Conservation (phyloP, 2,888 invertebrate genomes). For the Lasioglossum pauxillum region DNA sequence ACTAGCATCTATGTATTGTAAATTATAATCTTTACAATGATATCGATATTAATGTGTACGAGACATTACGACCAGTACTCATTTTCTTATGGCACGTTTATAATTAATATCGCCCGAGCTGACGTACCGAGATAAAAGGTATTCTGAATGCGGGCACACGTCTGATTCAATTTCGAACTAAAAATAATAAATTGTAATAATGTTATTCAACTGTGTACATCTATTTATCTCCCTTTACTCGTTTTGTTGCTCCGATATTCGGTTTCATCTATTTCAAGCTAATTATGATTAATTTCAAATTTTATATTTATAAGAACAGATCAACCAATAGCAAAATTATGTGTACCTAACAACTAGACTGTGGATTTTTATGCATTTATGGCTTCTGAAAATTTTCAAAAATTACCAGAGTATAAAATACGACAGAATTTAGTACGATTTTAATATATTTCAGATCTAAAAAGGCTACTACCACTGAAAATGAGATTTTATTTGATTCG, state of each 20-base stretch:
- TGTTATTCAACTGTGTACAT: slow-evolving; percentile 65
- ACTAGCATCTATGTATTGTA: slow-evolving; percentile 84
- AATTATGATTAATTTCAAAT: slow-evolving; percentile 24
- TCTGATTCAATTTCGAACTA: slow-evolving; percentile 78
- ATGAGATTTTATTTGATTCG: no score
- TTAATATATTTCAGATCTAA: no score
- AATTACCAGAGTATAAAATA: no score
- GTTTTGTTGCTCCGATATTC: slow-evolving; percentile 25
- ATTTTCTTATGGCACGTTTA: slow-evolving; percentile 84
- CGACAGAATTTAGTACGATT: no score
- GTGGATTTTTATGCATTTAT: no score
- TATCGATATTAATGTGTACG: slow-evolving; percentile 79
- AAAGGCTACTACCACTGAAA: no score
- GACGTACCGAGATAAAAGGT: slow-evolving; percentile 75
- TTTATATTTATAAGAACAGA: slow-evolving; percentile 25
- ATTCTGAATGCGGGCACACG: slow-evolving; percentile 73
- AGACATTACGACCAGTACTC: slow-evolving; percentile 81
- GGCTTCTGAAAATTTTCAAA: no score
- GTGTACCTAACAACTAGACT: not conserved
- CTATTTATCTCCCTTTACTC: slow-evolving; percentile 44
- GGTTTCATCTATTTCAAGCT: slow-evolving; percentile 31
- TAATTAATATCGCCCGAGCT: slow-evolving; percentile 78
- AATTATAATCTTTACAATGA: slow-evolving; percentile 83
- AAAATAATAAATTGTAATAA: slow-evolving; percentile 82
- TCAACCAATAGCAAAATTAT: not conserved